Percentiles rank a stretch among this genome's conserved stretches.
Evolutionary conservation across 1,140 invertebrate species (phyloP).

Genomic region (Ganaspis sp.): DNA sequence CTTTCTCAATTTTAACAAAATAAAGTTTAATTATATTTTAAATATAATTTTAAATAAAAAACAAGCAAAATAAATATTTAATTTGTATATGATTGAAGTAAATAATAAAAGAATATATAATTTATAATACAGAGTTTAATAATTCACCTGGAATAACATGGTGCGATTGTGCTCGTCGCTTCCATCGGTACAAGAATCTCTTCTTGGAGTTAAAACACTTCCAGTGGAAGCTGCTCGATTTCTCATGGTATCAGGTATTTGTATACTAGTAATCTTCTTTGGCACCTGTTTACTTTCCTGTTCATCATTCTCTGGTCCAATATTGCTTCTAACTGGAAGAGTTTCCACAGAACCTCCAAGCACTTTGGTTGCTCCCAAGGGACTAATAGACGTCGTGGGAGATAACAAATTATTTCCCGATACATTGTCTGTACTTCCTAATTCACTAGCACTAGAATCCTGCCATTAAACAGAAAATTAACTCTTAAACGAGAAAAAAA

Average conservation of each 20-base stretch:
- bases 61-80: neutral
- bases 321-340: constrained; percentile 56
- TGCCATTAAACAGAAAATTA: constrained; percentile 39
- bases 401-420: constrained; percentile 48
- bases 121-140: constrained; percentile 46
- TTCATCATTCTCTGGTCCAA: constrained; percentile 40
- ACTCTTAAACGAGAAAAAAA: too few species aligned
- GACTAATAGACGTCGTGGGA: constrained; percentile 56
- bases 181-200: constrained; percentile 63
- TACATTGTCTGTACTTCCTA: constrained; percentile 68
- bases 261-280: constrained; percentile 58
- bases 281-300: constrained; percentile 41
- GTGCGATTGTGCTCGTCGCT: constrained; percentile 89
- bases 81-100: too few species aligned
- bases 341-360: constrained; percentile 68
- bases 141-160: constrained; percentile 90
- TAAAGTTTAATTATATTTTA: constrained; percentile 29
- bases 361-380: constrained; percentile 49
- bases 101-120: too few species aligned
- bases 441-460: constrained; percentile 70
- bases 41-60: too few species aligned
- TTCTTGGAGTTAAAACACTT: constrained; percentile 67
- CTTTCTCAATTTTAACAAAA: too few species aligned
- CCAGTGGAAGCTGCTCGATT: constrained; percentile 75
- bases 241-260: constrained; percentile 71